Conservation (phyloP, 92 coral and sea anemone species). For the Phenganax marumi region DNA sequence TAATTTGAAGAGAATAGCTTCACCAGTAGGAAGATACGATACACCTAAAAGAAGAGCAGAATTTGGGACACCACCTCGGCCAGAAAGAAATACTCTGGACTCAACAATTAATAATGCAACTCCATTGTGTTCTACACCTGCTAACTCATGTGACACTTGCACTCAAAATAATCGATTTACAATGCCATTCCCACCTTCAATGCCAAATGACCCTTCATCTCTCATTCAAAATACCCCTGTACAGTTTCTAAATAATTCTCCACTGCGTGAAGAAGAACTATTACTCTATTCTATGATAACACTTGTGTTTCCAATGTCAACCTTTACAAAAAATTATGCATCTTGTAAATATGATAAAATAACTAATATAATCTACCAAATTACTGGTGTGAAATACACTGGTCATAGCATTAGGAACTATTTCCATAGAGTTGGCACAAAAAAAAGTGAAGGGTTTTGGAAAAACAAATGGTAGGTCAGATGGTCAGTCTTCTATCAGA, state of each 20-base stretch:
- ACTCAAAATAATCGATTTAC: background rate
- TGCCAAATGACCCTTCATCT: background rate
- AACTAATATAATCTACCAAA: slow-evolving; percentile 17
- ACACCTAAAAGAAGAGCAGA: background rate
- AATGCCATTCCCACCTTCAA: background rate
- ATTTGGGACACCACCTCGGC: background rate
- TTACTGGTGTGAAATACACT: slow-evolving; percentile 37
- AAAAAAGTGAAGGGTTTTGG: slow-evolving; percentile 44
- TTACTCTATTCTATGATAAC: slow-evolving; percentile 43
- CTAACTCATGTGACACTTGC: background rate
- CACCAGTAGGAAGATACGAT: background rate
- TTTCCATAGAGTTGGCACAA: slow-evolving; percentile 30
- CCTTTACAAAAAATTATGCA: slow-evolving; percentile 38
- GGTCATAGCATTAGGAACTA: slow-evolving; percentile 29
- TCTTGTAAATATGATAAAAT: slow-evolving; percentile 31
- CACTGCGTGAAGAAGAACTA: slow-evolving; percentile 23
- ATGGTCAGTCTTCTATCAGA: slow-evolving; percentile 34
- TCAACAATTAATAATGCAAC: background rate
- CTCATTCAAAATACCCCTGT: background rate
- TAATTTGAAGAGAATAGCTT: background rate
- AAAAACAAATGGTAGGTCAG: slow-evolving; percentile 43
- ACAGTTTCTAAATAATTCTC: slow-evolving; percentile 1
- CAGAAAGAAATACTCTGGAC: background rate
- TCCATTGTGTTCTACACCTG: slow-evolving; percentile 40
- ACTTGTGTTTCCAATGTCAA: slow-evolving; percentile 22